These are phyloP conservation scores for Australoheros scitulus DNA, from an alignment of 2,113 vertebrate genomes.

Conservation along the genomic window DNA sequence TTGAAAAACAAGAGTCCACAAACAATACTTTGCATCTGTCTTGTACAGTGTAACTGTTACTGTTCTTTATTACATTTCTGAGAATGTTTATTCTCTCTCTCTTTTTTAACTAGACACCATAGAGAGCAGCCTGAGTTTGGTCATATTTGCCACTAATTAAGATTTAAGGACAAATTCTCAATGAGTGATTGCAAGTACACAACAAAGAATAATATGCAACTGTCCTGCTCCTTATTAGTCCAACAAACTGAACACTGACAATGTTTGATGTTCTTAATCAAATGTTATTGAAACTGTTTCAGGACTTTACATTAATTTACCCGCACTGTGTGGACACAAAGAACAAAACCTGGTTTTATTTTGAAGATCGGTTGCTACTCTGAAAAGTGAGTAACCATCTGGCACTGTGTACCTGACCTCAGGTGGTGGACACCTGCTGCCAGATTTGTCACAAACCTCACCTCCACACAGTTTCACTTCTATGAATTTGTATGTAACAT, in stretches of 20 bases:
- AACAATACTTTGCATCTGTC: no score
- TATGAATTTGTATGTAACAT: not conserved
- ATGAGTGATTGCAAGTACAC: not conserved
- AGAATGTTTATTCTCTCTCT: not conserved
- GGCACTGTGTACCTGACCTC: slow-evolving; percentile 40
- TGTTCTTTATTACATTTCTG: not conserved
- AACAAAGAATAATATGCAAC: not conserved
- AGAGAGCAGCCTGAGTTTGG: not conserved
- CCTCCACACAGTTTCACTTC: not conserved
- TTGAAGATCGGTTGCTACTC: slow-evolving; percentile 82
- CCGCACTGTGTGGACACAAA: slow-evolving; percentile 79
- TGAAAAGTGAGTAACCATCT: slow-evolving; percentile 76
- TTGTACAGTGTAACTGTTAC: not conserved
- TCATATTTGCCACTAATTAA: not conserved
- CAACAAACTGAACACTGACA: not conserved
- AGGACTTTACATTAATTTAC: not conserved
- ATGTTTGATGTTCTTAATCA: not conserved
- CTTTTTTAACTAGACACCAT: not conserved
- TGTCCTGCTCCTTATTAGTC: not conserved
- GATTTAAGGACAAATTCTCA: not conserved
- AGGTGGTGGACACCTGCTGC: slow-evolving; percentile 39
- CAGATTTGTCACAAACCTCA: not conserved
- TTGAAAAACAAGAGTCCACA: not conserved
- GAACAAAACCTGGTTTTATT: slow-evolving; percentile 79
- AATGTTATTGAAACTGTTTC: not conserved